A percentile compares a stretch with the other conserved stretches of the same genome.
phyloP scores from a whole-genome alignment of 2,888 invertebrate genomes.

The Eupeodes luniger region DNA sequence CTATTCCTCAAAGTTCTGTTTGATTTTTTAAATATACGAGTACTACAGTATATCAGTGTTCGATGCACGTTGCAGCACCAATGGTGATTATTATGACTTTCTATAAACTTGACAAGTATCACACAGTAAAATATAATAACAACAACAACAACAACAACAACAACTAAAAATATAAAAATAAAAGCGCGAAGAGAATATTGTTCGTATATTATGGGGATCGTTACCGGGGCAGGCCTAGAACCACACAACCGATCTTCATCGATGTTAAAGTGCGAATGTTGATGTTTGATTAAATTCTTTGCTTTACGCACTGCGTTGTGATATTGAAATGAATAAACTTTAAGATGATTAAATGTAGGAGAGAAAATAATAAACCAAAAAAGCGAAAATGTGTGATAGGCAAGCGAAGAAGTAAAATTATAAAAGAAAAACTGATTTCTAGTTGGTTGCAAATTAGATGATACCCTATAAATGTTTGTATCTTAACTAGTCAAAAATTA shows the following conservation, averaged over 20 bases:
- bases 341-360: slow-evolving; percentile 9
- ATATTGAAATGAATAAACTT: slow-evolving; percentile 21
- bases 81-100: slow-evolving; percentile 48
- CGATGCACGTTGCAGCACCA: slow-evolving; percentile 62
- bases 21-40: not conserved
- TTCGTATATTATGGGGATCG: slow-evolving; percentile 35
- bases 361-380: not conserved
- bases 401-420: not conserved
- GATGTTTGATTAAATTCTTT: slow-evolving; percentile 35
- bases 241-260: slow-evolving; percentile 39
- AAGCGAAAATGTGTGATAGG: slow-evolving; percentile 12
- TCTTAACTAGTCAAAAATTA: too few relatives aligned
- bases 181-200: not conserved
- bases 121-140: not conserved
- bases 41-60: slow-evolving; percentile 21
- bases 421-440: slow-evolving; percentile 13
- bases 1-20: not conserved
- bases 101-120: slow-evolving; percentile 42
- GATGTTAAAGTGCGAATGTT: slow-evolving; percentile 41
- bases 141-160: not conserved
- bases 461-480: not conserved
- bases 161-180: not conserved
- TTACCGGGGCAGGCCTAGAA: not conserved
- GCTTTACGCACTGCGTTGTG: slow-evolving; percentile 47
- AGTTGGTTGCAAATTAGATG: not conserved